Evolutionary conservation across 2,888 invertebrate species (phyloP).

Genomic region (Archaeoteleia sp.): DNA sequence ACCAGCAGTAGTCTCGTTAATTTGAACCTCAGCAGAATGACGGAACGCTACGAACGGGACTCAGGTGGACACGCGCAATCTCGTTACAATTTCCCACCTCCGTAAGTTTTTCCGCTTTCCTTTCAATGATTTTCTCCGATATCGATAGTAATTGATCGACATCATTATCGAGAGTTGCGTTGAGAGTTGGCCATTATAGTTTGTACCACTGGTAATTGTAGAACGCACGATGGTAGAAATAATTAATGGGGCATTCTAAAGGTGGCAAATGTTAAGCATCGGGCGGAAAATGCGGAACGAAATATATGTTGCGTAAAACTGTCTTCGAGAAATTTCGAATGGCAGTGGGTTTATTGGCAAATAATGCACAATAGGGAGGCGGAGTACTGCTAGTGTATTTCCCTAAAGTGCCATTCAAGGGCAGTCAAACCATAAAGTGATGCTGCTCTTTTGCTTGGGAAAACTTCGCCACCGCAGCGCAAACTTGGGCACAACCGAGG

Average conservation of each 20-base stretch:
- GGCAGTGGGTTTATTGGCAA: slow-evolving; percentile 64
- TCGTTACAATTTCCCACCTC: slow-evolving; percentile 10
- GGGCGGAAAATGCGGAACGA: too few relatives aligned
- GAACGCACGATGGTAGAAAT: neutral
- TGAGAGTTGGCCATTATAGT: slow-evolving; percentile 11
- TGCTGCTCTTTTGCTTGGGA: slow-evolving; percentile 44
- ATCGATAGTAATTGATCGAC: slow-evolving; percentile 23
- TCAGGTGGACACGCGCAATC: slow-evolving; percentile 35
- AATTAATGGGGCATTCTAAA: slow-evolving; percentile 4
- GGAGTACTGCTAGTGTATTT: slow-evolving; percentile 63
- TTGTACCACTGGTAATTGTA: slow-evolving; percentile 15
- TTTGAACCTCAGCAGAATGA: slow-evolving; percentile 1
- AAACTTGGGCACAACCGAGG: slow-evolving; percentile 43
- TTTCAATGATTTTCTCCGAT: too few relatives aligned
- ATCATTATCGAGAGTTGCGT: too few relatives aligned
- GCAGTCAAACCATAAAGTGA: slow-evolving; percentile 72
- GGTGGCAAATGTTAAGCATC: too few relatives aligned
- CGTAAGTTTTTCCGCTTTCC: neutral
- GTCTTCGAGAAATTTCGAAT: slow-evolving; percentile 42
- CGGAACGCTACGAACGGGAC: neutral
- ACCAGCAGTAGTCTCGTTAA: slow-evolving; percentile 38
- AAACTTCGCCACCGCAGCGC: slow-evolving; percentile 46
- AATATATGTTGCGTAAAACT: slow-evolving; percentile 32
- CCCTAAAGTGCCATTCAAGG: slow-evolving; percentile 73
- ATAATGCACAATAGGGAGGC: slow-evolving; percentile 67